These are phyloP conservation scores for Phoeniculus purpureus DNA, from an alignment of 2,797 vertebrate species.

Conservation along the genomic window DNA sequence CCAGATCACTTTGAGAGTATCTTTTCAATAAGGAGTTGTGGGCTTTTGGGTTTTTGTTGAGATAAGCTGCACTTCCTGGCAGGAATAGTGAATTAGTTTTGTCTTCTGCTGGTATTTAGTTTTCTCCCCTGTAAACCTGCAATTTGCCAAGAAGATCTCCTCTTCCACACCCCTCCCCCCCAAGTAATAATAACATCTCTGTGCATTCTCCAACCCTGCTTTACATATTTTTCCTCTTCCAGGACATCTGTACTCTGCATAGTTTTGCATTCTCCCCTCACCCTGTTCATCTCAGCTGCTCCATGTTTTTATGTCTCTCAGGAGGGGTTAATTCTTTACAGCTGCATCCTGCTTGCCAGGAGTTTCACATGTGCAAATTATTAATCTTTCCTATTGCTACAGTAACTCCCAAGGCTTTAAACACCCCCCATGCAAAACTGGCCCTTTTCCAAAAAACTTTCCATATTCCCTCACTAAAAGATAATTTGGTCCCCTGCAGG, in stretches of 20 bases:
- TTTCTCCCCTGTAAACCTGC: not conserved
- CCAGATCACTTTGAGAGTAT: not conserved
- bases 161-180: not conserved
- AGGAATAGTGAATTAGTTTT: not conserved
- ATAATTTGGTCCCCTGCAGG: conserved; percentile 76
- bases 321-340: conserved; percentile 87
- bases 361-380: conserved; percentile 85
- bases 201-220: conserved; percentile 46
- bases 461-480: conserved; percentile 73
- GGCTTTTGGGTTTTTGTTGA: conserved; percentile 25
- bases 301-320: conserved; percentile 82
- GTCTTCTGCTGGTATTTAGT: not conserved
- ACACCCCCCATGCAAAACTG: conserved; percentile 79
- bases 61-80: not conserved
- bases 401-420: conserved; percentile 82
- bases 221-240: conserved; percentile 70
- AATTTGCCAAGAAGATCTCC: not conserved
- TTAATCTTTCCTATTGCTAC: conserved; percentile 84
- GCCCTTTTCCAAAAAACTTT: conserved; percentile 81
- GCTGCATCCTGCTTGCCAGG: conserved; percentile 82
- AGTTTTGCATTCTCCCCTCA: conserved; percentile 71
- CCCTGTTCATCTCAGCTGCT: conserved; percentile 79
- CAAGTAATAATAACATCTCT: not conserved
- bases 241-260: conserved; percentile 74
- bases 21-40: not conserved